Conservation (phyloP, 2,113 vertebrate genomes). For the Poicephalus gulielmi region DNA sequence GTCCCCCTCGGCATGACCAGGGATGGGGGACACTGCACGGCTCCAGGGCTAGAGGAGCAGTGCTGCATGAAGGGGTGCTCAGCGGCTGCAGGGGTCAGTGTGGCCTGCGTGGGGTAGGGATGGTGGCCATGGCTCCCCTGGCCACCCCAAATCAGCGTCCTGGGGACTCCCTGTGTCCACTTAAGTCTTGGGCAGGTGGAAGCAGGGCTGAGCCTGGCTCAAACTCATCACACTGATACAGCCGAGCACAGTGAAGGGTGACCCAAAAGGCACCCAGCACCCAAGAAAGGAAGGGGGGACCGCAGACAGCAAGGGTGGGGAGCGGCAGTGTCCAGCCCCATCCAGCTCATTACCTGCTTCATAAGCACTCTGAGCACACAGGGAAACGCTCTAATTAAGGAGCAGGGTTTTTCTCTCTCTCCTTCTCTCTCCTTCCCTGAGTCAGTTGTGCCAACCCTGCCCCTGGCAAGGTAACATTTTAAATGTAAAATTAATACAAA, state of each 20-base stretch:
- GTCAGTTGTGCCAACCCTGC: slow-evolving; percentile 67
- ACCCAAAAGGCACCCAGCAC: background rate
- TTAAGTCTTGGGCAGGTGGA: fast-evolving
- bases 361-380: slow-evolving; percentile 59
- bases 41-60: background rate
- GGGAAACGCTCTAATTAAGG: slow-evolving; percentile 65
- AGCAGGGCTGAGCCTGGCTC: background rate
- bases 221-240: background rate
- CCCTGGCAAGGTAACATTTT: slow-evolving; percentile 73
- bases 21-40: background rate
- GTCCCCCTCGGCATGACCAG: fast-evolving
- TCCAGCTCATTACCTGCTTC: slow-evolving; percentile 60
- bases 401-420: slow-evolving; percentile 52
- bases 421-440: slow-evolving; percentile 54
- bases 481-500: slow-evolving; percentile 71
- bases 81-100: background rate
- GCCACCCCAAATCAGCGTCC: background rate
- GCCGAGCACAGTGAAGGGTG: fast-evolving
- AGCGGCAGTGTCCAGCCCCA: background rate
- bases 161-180: fast-evolving
- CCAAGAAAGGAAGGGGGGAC: background rate
- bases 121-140: fast-evolving
- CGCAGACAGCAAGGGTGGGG: fast-evolving
- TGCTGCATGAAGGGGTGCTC: background rate
- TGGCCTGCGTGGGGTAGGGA: background rate